Percentiles rank a stretch among this genome's conserved stretches.
Evolutionary conservation across 2,888 invertebrate species (phyloP).

Genomic region (Prostheceraeus crozeri): DNA sequence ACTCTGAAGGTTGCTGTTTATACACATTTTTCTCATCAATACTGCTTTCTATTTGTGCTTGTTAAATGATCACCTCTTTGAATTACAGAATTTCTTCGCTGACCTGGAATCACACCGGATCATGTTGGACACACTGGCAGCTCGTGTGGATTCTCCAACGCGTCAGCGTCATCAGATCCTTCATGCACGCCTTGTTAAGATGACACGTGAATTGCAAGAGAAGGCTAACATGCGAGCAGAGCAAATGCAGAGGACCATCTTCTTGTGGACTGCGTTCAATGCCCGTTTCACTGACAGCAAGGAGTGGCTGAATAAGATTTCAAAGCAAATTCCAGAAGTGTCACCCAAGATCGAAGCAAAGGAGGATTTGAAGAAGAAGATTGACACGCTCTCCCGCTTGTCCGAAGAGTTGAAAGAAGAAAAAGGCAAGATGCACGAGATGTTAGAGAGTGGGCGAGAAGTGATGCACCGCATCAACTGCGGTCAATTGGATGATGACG

Average conservation of each 20-base stretch:
- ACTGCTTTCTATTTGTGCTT: too few species aligned
- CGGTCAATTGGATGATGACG: neutral
- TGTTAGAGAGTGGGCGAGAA: slow-evolving; percentile 10
- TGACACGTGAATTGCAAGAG: slow-evolving; percentile 9
- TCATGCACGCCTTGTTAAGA: neutral
- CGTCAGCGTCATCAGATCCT: neutral
- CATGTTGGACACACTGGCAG: slow-evolving; percentile 1
- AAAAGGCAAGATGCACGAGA: slow-evolving; percentile 8
- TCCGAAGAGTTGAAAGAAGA: neutral
- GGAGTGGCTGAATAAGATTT: slow-evolving; percentile 16
- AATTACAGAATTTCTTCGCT: slow-evolving; percentile 3
- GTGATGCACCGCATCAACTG: neutral
- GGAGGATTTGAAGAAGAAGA: neutral
- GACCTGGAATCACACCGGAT: slow-evolving; percentile 23
- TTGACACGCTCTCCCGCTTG: neutral
- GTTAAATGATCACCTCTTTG: too few species aligned
- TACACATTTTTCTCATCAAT: too few species aligned
- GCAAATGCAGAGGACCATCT: neutral
- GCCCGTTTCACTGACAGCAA: slow-evolving; percentile 12
- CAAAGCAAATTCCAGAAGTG: slow-evolving; percentile 3
- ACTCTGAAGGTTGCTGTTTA: too few species aligned
- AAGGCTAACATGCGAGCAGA: neutral
- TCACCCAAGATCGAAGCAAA: neutral
- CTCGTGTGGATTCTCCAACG: neutral
- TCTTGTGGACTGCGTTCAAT: neutral